Evolutionary conservation across 2,888 invertebrate species (phyloP).

Genomic region (Lymantria dispar): DNA sequence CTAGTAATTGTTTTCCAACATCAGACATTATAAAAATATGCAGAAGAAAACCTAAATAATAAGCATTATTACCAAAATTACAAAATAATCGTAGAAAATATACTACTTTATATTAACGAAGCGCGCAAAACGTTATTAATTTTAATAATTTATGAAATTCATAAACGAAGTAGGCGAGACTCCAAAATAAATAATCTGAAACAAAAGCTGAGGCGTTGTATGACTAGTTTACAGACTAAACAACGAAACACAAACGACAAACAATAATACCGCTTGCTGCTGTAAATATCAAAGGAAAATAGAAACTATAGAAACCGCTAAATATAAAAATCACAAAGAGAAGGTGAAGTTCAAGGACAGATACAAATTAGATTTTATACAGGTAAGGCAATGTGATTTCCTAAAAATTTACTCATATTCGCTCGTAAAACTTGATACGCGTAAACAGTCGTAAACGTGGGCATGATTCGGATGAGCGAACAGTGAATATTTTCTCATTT

Average conservation of each 20-base stretch:
- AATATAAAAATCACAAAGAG: slow-evolving; percentile 12
- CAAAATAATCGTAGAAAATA: no score
- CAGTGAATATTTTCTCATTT: slow-evolving; percentile 15
- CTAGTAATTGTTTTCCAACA: no score
- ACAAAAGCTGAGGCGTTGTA: slow-evolving; percentile 35
- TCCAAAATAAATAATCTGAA: slow-evolving; percentile 49
- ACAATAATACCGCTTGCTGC: slow-evolving; percentile 27
- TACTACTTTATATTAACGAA: slow-evolving; percentile 22
- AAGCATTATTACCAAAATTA: no score
- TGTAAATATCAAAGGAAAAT: slow-evolving; percentile 39
- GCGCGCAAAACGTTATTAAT: slow-evolving; percentile 64
- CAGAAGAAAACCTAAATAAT: no score
- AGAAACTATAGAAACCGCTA: slow-evolving; percentile 16
- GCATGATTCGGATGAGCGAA: slow-evolving; percentile 5
- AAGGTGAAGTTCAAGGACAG: no score
- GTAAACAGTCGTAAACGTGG: slow-evolving; percentile 19
- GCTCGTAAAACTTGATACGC: slow-evolving; percentile 25
- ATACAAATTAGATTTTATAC: no score
- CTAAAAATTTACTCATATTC: not conserved
- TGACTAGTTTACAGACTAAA: slow-evolving; percentile 41
- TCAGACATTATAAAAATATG: no score
- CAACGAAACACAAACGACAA: slow-evolving; percentile 36
- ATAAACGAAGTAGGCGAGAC: slow-evolving; percentile 42
- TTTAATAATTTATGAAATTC: no score
- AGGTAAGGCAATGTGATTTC: no score